phyloP scores from a whole-genome alignment of 2,888 invertebrate species.

The Dynastes grantii region DNA sequence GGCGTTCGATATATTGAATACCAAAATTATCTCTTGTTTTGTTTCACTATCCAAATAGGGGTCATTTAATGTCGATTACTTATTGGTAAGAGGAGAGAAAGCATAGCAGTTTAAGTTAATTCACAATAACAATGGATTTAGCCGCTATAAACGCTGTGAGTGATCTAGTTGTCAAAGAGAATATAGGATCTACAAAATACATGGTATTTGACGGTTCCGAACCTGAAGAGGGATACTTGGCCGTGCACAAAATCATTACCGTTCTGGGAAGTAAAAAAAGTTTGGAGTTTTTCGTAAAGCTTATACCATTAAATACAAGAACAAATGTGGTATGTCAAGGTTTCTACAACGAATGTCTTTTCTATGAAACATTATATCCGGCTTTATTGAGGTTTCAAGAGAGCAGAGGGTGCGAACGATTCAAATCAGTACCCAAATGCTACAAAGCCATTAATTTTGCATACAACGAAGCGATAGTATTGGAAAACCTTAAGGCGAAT shows the following conservation, averaged over 20 bases:
- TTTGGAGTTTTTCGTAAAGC: conserved; percentile 51
- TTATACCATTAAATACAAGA: conserved; percentile 23
- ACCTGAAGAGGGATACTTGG: conserved; percentile 59
- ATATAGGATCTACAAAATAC: conserved; percentile 14
- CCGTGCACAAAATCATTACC: conserved; percentile 56
- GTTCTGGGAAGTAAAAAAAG: conserved; percentile 53
- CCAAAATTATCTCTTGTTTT: too few species aligned
- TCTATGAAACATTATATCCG: conserved; percentile 59
- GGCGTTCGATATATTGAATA: too few species aligned
- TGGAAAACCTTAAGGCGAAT: conserved; percentile 59
- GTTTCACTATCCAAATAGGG: too few species aligned
- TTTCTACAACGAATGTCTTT: conserved; percentile 57
- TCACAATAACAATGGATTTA: background rate
- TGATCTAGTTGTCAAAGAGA: conserved; percentile 34
- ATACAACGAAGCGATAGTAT: conserved; percentile 55
- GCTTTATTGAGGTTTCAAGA: conserved; percentile 55
- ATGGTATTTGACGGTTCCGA: conserved; percentile 9
- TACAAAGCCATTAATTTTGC: conserved; percentile 51
- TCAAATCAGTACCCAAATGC: conserved; percentile 54
- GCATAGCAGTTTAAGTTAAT: background rate
- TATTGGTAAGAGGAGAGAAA: background rate
- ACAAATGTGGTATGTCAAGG: background rate
- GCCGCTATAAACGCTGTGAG: background rate
- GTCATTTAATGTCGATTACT: too few species aligned
- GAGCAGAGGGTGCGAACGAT: conserved; percentile 52